Conservation (phyloP, 2,797 vertebrate genomes). For the Macropodus opercularis region DNA sequence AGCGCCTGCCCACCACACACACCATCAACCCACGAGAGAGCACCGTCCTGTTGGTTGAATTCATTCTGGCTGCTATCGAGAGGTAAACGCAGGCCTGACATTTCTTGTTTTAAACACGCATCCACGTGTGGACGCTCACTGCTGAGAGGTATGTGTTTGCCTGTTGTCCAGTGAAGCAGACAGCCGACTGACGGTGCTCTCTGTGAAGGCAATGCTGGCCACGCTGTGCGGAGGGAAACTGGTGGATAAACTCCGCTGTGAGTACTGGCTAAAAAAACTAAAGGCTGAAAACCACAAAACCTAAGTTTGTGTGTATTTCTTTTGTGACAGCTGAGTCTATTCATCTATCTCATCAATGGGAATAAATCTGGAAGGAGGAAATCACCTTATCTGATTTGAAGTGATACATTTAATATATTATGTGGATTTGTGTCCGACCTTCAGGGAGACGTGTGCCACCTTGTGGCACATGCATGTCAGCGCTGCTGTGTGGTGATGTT, state of each 20-base stretch:
- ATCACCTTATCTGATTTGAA: no score
- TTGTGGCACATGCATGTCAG: slow-evolving; percentile 43
- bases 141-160: slow-evolving; percentile 5
- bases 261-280: slow-evolving; percentile 79
- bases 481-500: slow-evolving; percentile 22
- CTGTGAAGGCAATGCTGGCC: slow-evolving; percentile 93
- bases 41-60: slow-evolving; percentile 89
- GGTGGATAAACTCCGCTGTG: slow-evolving; percentile 95
- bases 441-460: slow-evolving; percentile 57
- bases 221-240: slow-evolving; percentile 94
- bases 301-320: no score
- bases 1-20: slow-evolving; percentile 92
- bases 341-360: no score
- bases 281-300: no score
- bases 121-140: not conserved
- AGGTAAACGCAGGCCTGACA: slow-evolving; percentile 72
- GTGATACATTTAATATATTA: no score
- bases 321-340: no score
- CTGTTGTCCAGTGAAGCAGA: slow-evolving; percentile 87
- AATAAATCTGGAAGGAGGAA: no score
- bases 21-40: slow-evolving; percentile 89
- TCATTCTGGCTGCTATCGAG: slow-evolving; percentile 88
- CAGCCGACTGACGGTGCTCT: slow-evolving; percentile 90
- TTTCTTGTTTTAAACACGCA: not conserved
- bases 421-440: no score